Percentiles rank a stretch among this genome's conserved stretches.
Conservation (phyloP, 2,113 vertebrate genomes). For the Noctilio leporinus region DNA sequence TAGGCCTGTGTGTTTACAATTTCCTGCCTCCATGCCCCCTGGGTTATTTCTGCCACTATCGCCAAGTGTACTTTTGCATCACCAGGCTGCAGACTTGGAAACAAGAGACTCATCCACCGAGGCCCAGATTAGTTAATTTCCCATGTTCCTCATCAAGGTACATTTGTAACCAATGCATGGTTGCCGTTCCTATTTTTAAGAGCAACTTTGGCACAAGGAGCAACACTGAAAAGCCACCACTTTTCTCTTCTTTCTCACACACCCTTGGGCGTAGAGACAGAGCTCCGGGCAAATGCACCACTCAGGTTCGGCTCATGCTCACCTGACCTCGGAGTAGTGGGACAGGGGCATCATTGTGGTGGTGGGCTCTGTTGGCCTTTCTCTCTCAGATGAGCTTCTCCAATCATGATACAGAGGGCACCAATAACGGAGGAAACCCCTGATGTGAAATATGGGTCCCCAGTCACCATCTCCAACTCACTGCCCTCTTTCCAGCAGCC, state of each 20-base stretch:
- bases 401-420: background rate
- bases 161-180: background rate
- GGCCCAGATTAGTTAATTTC: background rate
- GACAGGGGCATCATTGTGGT: fast-evolving
- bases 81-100: background rate
- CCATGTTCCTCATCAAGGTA: background rate
- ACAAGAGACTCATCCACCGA: fast-evolving
- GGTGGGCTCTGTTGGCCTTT: background rate
- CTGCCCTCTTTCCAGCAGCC: background rate
- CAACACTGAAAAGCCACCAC: background rate
- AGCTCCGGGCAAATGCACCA: background rate
- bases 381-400: background rate
- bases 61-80: fast-evolving
- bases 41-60: background rate
- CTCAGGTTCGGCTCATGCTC: background rate
- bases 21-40: background rate
- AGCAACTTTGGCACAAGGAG: background rate
- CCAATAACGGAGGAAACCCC: background rate
- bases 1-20: fast-evolving
- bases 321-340: background rate
- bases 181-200: background rate
- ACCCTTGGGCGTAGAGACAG: background rate
- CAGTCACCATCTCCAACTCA: background rate
- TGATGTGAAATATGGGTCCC: background rate
- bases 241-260: background rate